Evolutionary conservation across 2,888 invertebrate genomes (phyloP), one percentile per base, ranked within the genome.

Genomic region (Meta bourneti): DNA sequence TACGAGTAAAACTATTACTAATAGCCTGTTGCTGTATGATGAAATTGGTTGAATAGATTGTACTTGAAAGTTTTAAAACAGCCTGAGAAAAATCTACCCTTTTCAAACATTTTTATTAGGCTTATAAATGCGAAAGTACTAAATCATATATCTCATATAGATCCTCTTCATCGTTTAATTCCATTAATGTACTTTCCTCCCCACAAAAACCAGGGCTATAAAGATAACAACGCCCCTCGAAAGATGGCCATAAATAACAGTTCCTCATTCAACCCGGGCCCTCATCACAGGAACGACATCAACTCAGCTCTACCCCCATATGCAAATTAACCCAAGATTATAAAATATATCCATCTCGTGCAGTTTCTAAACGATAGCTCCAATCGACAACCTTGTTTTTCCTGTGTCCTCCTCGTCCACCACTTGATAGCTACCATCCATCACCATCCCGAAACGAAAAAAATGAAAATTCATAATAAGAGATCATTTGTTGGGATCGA

Each of bases 401-500:
- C 61, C 54, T 54, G 20, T 82, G 52, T 89, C 82, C 77, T 69
- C 82, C 70, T n/a, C 61, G 49, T 52, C 75, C 52, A 77, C 75
- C 79, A 61, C 81, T 74, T 69, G 49, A 9, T 78, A n/a, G 51
- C 20, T 19, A 54, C 49, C 83, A 84, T 89, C 77, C 77, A 89
- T 87, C 83, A 48, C 49, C 75, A 8, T 16, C 75, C 75, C 9
- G 49, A 77, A 77, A 77, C 49, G 4, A 6, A 77, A 69, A 34
- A 79, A 79, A 34, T 6, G 20, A 34, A 79, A 69, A 34, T 6
- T 16, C 1, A 34, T 52, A 79, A 80, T 72, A 69, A 83, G 77
- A 79, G 72, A 89, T 89, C 89, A 89, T 89, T 89, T 89, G 89
- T 89, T 89, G 89, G 82, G 70, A 52, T 19, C 74, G 61, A 89